Base-by-base conservation (phyloP, 2,888 invertebrate genomes). In the Drepanosiphum platanoidis region DNA sequence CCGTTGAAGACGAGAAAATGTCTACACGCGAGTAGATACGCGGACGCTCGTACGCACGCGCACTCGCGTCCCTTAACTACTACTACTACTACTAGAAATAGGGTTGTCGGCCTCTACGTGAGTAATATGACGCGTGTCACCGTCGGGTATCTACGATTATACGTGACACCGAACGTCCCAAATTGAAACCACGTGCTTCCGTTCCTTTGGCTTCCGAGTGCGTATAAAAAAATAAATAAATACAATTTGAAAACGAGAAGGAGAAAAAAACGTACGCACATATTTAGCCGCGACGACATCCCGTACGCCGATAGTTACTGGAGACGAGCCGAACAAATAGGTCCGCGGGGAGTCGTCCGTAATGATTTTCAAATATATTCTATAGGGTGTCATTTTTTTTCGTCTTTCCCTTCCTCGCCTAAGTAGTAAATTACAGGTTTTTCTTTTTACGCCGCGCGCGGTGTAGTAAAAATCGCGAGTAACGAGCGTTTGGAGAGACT, bases 131-230 rank as follows among this genome's bases (percentile, higher is more conserved):
- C 84, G 84, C 84, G 84, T 84, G 84, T 84, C 77, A 70, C 74
- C 84, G 84, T 84, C 39, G 39, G 75, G 36, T 70, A 75, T 84
- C 66, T 75, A 77, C 84, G 52, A 84, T 84, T 84, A 84, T 77
- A 84, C 77, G 84, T 70, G 77, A 84, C 84, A 77, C 77, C 84
- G 11, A 77, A 84, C 84, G 77, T 84, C 84, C 84, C 84, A 84
- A 84, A 84, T 84, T 84, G 84, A 84, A 84, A 84, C 84, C 84
- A 84, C 18, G 84, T 84, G 84, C 77, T 84, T 84, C 84, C 84
- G 84, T 77, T 84, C 36, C 22, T 84, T 75, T 84, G 83, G 75
- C 84, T 84, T 84, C 75, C 70, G 52, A 75, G 36, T 36, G 2
- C 32, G 61, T 1, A 15, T 72, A 42, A 18, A 78, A 30, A 78